phyloP scores from a whole-genome alignment of 2,113 vertebrate species.

The Psittacus erithacus region DNA sequence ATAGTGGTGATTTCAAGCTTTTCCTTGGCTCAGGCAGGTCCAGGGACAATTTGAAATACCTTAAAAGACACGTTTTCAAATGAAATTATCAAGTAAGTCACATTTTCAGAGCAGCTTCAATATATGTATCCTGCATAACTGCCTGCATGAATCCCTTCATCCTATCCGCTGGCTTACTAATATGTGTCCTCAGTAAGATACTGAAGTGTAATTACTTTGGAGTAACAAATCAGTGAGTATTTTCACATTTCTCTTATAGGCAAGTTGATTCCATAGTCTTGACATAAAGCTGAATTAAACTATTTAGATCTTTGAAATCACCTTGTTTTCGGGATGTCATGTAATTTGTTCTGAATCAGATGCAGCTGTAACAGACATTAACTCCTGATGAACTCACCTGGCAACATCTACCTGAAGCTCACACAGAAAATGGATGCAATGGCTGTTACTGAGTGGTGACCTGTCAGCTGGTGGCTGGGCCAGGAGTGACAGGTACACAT shows the following conservation, averaged over 20 bases:
- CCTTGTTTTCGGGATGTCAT: neutral
- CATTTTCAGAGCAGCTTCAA: neutral
- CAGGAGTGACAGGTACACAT: neutral
- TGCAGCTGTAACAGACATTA: neutral
- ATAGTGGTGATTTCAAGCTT: neutral
- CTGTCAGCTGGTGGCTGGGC: neutral
- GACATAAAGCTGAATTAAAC: neutral
- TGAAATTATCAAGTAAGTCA: neutral
- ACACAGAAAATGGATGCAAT: fast-evolving
- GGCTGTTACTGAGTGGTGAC: fast-evolving
- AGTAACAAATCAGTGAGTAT: neutral
- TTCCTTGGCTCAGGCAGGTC: neutral
- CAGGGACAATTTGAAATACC: neutral
- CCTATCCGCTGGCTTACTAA: neutral
- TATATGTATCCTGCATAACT: neutral
- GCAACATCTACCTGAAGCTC: neutral
- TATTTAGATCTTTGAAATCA: neutral
- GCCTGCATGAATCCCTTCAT: neutral
- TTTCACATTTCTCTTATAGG: neutral
- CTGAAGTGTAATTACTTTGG: neutral
- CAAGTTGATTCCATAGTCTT: neutral
- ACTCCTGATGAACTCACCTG: neutral
- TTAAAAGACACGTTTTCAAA: neutral
- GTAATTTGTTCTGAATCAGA: neutral
- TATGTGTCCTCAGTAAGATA: neutral